phyloP scores from a whole-genome alignment of 2,888 invertebrate genomes.

The Adineta ricciae region DNA sequence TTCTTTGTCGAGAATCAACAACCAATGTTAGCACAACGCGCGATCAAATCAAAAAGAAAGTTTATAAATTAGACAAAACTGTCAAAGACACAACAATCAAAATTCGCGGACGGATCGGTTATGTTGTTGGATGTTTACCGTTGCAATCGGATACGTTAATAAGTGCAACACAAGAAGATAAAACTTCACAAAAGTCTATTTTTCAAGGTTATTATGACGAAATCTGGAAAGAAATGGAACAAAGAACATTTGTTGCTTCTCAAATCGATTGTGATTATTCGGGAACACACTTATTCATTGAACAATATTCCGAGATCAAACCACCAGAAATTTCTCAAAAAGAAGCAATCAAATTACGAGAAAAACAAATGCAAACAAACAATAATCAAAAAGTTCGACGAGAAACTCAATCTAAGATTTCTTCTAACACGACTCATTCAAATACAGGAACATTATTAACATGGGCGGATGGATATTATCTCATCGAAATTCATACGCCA shows the following conservation, averaged over 20 bases:
- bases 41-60: not conserved
- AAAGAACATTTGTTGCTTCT: not conserved
- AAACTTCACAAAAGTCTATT: not conserved
- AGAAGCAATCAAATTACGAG: not conserved
- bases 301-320: not conserved
- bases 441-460: not conserved
- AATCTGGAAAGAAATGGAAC: conserved; percentile 6
- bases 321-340: not conserved
- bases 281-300: not conserved
- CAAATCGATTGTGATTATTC: conserved; percentile 6
- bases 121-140: not conserved
- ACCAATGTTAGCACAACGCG: not conserved
- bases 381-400: not conserved
- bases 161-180: not conserved
- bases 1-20: not conserved
- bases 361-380: not conserved
- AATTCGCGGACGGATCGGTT: conserved; percentile 1
- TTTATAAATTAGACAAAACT: not conserved
- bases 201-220: not conserved
- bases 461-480: conserved; percentile 11
- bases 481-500: not conserved
- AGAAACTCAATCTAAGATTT: too few relatives aligned
- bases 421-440: not conserved
- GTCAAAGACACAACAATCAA: not conserved
- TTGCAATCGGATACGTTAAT: not conserved